Evolutionary conservation across 2,113 vertebrate genomes (phyloP).

Genomic region (Paedocypris sp.): DNA sequence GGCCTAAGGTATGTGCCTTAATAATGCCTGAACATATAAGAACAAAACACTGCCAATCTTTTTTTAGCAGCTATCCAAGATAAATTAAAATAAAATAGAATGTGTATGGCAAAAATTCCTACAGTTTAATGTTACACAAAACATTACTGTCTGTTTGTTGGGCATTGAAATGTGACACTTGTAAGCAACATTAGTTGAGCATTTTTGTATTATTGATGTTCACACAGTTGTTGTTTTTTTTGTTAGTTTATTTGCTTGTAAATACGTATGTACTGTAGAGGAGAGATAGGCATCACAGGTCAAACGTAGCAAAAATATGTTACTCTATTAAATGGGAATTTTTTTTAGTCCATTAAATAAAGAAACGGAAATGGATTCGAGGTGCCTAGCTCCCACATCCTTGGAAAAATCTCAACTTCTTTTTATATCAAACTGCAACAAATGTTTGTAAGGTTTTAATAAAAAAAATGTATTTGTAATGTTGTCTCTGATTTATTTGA

Average conservation of each 20-base stretch:
- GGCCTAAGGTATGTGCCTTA: slow-evolving; percentile 89
- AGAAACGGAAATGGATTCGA: slow-evolving; percentile 56
- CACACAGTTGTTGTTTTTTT: slow-evolving; percentile 54
- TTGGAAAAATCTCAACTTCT: slow-evolving; percentile 80
- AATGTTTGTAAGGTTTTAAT: slow-evolving; percentile 99
- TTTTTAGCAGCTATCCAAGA: slow-evolving; percentile 61
- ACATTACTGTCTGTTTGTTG: slow-evolving; percentile 1
- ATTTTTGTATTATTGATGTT: slow-evolving; percentile 32
- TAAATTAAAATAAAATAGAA: slow-evolving; percentile 46
- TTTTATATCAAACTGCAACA: slow-evolving; percentile 85
- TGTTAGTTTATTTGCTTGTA: slow-evolving; percentile 70
- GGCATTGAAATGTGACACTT: slow-evolving; percentile 6
- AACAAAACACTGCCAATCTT: slow-evolving; percentile 66
- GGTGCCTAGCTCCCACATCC: slow-evolving; percentile 61
- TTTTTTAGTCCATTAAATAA: slow-evolving; percentile 53
- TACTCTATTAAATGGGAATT: slow-evolving; percentile 57
- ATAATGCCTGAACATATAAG: slow-evolving; percentile 64
- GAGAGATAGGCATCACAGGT: slow-evolving; percentile 58
- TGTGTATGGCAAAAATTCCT: slow-evolving; percentile 52
- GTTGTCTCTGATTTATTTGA: background rate
- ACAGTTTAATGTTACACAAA: slow-evolving; percentile 59
- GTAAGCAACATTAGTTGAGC: slow-evolving; percentile 54
- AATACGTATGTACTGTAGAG: slow-evolving; percentile 82
- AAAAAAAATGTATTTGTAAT: slow-evolving; percentile 61
- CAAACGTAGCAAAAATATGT: slow-evolving; percentile 55